These are phyloP conservation scores for Mallotus villosus DNA, from an alignment of 2,797 vertebrate genomes.

Conservation along the genomic window DNA sequence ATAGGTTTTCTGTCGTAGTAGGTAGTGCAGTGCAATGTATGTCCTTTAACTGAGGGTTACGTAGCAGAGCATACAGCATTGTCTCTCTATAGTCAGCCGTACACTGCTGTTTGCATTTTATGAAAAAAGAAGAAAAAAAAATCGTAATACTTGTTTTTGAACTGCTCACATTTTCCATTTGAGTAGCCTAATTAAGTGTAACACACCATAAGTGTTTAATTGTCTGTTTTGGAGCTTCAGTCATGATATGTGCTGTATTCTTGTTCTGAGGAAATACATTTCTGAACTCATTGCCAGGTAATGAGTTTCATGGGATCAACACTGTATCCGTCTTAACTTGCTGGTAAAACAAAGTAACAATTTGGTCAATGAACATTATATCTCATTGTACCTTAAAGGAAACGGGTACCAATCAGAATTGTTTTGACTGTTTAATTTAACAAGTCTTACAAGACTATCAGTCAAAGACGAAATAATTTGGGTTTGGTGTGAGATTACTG, in stretches of 20 bases:
- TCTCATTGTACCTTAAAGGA: too few relatives aligned
- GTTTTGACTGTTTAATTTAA: too few relatives aligned
- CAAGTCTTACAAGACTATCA: too few relatives aligned
- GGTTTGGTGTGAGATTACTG: neutral
- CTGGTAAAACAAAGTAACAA: neutral
- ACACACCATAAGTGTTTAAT: neutral
- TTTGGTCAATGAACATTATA: too few relatives aligned
- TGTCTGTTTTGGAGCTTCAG: neutral
- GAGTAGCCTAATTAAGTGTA: constrained; percentile 8
- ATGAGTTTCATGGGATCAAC: neutral
- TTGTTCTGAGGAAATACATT: neutral
- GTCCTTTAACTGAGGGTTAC: constrained; percentile 33
- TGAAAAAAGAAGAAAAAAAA: neutral
- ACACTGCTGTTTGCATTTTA: constrained; percentile 32
- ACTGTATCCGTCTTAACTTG: neutral
- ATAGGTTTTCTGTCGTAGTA: constrained; percentile 45
- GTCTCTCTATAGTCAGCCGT: constrained; percentile 51
- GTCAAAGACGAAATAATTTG: too few relatives aligned
- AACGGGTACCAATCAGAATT: too few relatives aligned
- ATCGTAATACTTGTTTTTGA: constrained; percentile 9
- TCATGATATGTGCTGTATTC: neutral
- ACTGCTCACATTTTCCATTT: constrained; percentile 4
- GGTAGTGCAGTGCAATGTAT: constrained; percentile 25
- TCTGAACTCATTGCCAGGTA: neutral
- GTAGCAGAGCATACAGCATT: constrained; percentile 49